Evolutionary conservation across 2,888 invertebrate species (phyloP), one percentile per base, ranked within the genome.

Genomic region (Sphaerophoria rueppellii): DNA sequence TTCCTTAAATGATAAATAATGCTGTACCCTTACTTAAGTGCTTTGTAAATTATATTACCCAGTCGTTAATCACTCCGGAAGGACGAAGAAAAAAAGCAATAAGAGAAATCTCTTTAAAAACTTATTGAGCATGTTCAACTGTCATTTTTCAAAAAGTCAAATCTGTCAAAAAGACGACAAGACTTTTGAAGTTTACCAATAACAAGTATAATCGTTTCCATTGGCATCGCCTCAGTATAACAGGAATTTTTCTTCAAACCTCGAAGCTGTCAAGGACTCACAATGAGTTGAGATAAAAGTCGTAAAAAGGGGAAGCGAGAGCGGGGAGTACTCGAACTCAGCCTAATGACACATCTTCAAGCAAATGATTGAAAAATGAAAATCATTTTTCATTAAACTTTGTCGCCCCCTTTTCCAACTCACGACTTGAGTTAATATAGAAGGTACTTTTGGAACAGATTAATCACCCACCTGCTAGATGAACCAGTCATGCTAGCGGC

Each of bases 381-480:
- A 81, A 81, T 81, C 76, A 85, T 85, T 85, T 85, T 81, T 85
- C 85, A 85, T 81, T 85, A 81, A 85, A 81, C 61, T 76, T 63
- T 63, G 46, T 40, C 34, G 34, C 16, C 46, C 12, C 11, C 11
- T 32, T n/a, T 37, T 54, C 34, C 58, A 70, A 63, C 6, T 43
- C 6, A 60, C 60, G 7, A 4, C 32, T 61, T 32, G 35, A 65
- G 65, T 14, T 65, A 50, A 65, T 65, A 65, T 24, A 24, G 24
- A 24, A 24, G 24, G 65, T 50, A 65, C 65, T 65, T 65, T 65
- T 50, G 35, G 16, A 76, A 77, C 81, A 81, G 76, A 69, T 71
- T 85, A 81, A 85, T 85, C 85, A 85, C 72, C 85, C 85, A 85
- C 85, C 85, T 85, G 85, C 85, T 85, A 61, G 83, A 75, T 80